Percentiles rank a stretch among this genome's conserved stretches.
Conservation (phyloP, 2,113 vertebrate genomes). For the Shinisaurus crocodilurus region DNA sequence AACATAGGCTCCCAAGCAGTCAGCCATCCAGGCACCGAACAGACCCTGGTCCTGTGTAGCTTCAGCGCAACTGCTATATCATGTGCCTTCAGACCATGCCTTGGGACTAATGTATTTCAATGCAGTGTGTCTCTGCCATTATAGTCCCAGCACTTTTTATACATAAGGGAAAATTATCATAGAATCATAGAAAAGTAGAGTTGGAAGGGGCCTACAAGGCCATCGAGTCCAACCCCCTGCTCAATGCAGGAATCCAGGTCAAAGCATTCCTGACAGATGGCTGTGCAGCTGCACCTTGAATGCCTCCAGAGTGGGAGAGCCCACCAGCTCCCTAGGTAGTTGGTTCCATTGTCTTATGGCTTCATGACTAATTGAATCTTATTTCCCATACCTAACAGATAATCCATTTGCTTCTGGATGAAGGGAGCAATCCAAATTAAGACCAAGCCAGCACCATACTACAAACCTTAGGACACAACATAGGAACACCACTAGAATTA, state of each 20-base stretch:
- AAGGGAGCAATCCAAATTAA: background rate
- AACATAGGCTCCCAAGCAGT: background rate
- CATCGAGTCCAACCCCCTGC: no score
- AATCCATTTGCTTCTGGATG: background rate
- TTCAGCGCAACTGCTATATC: background rate
- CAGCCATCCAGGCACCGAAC: background rate
- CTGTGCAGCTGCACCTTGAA: no score
- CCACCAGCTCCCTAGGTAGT: no score
- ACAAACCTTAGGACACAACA: background rate
- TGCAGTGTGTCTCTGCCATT: background rate
- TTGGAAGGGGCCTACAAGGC: no score
- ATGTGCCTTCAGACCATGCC: background rate
- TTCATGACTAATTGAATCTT: background rate
- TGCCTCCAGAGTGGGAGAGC: no score
- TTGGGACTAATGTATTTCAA: no score
- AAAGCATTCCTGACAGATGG: no score
- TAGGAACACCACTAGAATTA: background rate
- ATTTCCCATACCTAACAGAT: background rate
- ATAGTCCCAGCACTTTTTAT: background rate
- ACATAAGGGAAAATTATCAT: no score
- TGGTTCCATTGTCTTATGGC: no score
- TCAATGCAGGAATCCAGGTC: no score
- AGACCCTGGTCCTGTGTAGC: background rate
- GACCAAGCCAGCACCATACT: background rate
- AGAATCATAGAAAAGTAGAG: no score